These are phyloP conservation scores for Drosophila suboccidentalis DNA, from an alignment of 2,888 invertebrate genomes.

Conservation along the genomic window DNA sequence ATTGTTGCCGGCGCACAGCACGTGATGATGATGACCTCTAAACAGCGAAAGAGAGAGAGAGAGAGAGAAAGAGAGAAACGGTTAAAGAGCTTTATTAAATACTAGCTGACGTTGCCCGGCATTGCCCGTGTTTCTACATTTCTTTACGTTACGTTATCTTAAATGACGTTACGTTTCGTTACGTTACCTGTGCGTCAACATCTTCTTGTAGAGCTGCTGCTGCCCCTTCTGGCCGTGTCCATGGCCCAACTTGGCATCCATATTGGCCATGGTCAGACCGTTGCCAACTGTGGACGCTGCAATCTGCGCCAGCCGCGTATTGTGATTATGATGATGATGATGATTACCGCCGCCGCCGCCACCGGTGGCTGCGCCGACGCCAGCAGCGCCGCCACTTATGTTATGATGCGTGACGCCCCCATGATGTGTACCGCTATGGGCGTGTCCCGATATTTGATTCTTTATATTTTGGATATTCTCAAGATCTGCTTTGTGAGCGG, in stretches of 20 bases:
- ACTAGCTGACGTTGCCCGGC: too few species aligned
- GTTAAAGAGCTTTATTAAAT: neutral
- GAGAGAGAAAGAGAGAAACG: neutral
- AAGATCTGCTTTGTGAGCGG: constrained; percentile 82
- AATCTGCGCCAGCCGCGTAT: constrained; percentile 58
- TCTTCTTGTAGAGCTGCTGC: constrained; percentile 82
- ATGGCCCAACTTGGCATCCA: constrained; percentile 75
- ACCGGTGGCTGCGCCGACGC: constrained; percentile 35
- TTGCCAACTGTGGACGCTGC: constrained; percentile 54
- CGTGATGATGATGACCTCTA: constrained; percentile 79
- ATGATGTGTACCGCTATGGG: constrained; percentile 47
- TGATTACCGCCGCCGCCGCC: constrained; percentile 27
- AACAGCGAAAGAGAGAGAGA: neutral
- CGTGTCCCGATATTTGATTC: constrained; percentile 79
- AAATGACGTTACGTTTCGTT: constrained; percentile 3
- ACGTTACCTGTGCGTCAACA: constrained; percentile 77
- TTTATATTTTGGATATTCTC: constrained; percentile 85
- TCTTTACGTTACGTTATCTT: neutral
- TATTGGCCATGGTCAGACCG: constrained; percentile 44
- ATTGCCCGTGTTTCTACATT: too few species aligned
- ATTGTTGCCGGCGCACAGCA: constrained; percentile 79
- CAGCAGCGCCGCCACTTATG: constrained; percentile 22
- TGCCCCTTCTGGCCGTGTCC: constrained; percentile 75
- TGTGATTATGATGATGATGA: constrained; percentile 53
- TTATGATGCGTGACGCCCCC: constrained; percentile 33